Base-by-base conservation (phyloP, 2,888 invertebrate genomes). In the Trichogramma dendrolimi region DNA sequence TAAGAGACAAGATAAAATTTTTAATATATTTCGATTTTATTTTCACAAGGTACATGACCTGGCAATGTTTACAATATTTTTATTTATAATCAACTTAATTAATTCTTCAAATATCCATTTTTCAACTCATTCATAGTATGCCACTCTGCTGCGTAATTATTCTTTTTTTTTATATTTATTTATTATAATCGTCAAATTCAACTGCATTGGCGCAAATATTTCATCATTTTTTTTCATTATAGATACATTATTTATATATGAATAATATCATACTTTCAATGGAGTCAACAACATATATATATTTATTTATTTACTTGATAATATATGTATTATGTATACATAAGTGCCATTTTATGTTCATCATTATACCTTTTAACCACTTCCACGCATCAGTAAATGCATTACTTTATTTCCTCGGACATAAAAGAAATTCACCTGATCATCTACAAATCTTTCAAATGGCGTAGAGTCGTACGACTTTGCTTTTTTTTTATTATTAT, bases 201-300 rank as follows among this genome's bases (percentile, higher is more conserved):
- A 57, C 57, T 43, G 60, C 52, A 52, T 60, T 55, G 55, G 60
- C 55, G 62, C 62, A 58, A 73, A 59, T 65, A 50, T 56, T 67
- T 67, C 58, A 64, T 68, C 66, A 67, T 69, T 65, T 70, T 69
- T 64, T 57, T 55, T 60, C 69, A 71, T 74, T 73, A 69, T 62
- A 68, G 65, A 71, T 71, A 71, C 68, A 64, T 65, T 58, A 52
- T 52, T 65, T 68, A 65, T 69, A 71, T 72, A 70, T 75, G 73
- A 73, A 74, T 72, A 27, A 27, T 78, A 77, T 75, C 75, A 76
- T 78, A 78, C 77, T 79, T 79, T 79, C 78, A 78, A 77, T 78
- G 73, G 75, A 78, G 73, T 78, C 75, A 78, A 79, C 78, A 77
- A 78, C 76, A 78, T 77, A 77, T 75, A 77, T 75, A 72, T 75